These are phyloP conservation scores for Menidia menidia DNA, from an alignment of 2,797 vertebrate species.

Conservation along the genomic window DNA sequence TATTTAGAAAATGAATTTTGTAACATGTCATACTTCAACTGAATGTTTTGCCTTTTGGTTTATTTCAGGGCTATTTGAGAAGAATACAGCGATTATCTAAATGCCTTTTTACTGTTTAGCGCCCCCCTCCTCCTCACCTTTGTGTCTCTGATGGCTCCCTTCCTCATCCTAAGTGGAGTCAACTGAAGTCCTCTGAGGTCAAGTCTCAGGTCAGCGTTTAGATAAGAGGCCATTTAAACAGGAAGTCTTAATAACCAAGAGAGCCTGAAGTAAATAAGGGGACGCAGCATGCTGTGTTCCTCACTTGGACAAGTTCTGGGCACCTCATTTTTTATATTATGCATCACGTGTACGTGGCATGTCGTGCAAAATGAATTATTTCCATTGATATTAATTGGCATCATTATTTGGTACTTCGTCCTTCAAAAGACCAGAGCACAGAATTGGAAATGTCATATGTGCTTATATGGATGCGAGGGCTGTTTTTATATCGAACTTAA, in stretches of 20 bases:
- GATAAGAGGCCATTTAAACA: slow-evolving; percentile 68
- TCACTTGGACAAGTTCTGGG: no score
- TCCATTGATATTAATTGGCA: no score
- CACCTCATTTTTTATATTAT: no score
- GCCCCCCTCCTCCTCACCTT: neutral
- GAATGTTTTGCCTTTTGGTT: no score
- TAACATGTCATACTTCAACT: no score
- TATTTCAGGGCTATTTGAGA: no score
- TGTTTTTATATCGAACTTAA: neutral
- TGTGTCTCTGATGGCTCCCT: slow-evolving; percentile 19
- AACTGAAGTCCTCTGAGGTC: slow-evolving; percentile 76
- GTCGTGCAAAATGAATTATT: no score
- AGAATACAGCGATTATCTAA: neutral
- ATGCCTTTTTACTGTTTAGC: neutral
- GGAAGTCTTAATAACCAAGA: slow-evolving; percentile 44
- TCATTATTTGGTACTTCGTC: neutral
- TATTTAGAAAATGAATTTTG: no score
- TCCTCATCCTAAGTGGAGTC: slow-evolving; percentile 72
- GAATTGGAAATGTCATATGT: neutral
- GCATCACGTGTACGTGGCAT: no score
- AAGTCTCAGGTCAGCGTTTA: slow-evolving; percentile 70
- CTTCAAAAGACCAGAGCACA: neutral
- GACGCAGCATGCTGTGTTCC: neutral
- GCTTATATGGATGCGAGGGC: neutral
- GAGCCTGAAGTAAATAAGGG: neutral